Conservation (phyloP, 2,797 vertebrate species). For the Cottoperca gobio region DNA sequence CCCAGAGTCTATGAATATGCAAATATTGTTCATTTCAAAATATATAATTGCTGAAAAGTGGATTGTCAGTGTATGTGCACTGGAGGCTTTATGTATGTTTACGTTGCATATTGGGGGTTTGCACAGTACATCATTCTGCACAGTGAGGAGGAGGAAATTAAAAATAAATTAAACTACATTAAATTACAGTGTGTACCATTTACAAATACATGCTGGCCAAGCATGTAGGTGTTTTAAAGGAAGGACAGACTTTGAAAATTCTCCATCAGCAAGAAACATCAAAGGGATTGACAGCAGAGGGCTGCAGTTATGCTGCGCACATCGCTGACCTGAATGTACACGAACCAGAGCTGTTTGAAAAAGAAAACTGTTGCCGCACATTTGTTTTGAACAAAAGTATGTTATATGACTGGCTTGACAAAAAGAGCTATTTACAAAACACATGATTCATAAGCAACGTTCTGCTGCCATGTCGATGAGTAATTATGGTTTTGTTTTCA, state of each 20-base stretch:
- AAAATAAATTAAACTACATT: slow-evolving; percentile 30
- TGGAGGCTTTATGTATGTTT: neutral
- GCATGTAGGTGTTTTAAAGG: slow-evolving; percentile 16
- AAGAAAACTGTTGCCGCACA: slow-evolving; percentile 11
- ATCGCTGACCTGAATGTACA: slow-evolving; percentile 14
- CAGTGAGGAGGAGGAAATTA: slow-evolving; percentile 33
- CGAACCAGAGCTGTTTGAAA: neutral
- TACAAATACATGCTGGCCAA: slow-evolving; percentile 11
- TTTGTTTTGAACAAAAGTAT: neutral
- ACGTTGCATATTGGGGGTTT: slow-evolving; percentile 2
- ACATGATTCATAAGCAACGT: slow-evolving; percentile 64
- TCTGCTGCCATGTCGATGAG: slow-evolving; percentile 62
- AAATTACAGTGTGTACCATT: slow-evolving; percentile 7
- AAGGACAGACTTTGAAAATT: slow-evolving; percentile 10
- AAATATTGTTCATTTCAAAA: neutral
- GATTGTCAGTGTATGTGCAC: neutral
- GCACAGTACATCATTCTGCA: slow-evolving; percentile 29
- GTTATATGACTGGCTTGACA: slow-evolving; percentile 33
- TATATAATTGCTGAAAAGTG: neutral
- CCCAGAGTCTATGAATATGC: no score
- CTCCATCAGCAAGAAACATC: slow-evolving; percentile 9
- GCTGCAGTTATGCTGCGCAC: neutral
- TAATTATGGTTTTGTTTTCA: slow-evolving; percentile 58
- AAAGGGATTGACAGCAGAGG: slow-evolving; percentile 13
- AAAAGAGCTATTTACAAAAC: slow-evolving; percentile 55